A percentile compares a stretch with the other conserved stretches of the same genome.
Conservation (phyloP, 2,888 invertebrate species). For the Nipponacmea schrenckii region DNA sequence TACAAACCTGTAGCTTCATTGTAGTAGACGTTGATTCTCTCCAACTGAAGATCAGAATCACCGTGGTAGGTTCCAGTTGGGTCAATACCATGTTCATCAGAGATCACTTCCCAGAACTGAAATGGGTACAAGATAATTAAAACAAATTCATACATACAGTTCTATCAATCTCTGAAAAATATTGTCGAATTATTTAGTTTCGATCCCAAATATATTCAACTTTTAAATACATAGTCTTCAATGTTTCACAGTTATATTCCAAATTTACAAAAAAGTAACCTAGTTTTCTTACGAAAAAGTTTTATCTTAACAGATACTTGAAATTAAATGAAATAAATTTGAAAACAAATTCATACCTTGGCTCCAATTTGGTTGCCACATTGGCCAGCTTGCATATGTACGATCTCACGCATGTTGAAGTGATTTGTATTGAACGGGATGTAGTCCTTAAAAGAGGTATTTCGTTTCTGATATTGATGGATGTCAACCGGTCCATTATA, state of each 20-base stretch:
- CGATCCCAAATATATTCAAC: no score
- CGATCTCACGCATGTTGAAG: constrained; percentile 32
- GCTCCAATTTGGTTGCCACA: constrained; percentile 44
- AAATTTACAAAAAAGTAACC: no score
- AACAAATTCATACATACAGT: no score
- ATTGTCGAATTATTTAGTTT: no score
- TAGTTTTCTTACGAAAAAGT: no score
- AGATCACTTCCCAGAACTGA: constrained; percentile 3
- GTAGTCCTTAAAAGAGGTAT: no score
- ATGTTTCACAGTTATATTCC: no score
- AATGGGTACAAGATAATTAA: background rate
- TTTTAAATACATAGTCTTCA: no score
- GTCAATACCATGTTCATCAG: constrained; percentile 5
- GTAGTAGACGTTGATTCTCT: constrained; percentile 3
- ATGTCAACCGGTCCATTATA: no score
- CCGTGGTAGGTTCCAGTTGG: constrained; percentile 5
- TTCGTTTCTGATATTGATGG: no score
- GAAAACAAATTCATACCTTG: constrained; percentile 25
- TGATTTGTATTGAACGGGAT: background rate
- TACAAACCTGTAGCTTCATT: background rate
- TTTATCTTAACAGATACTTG: background rate
- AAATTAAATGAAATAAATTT: background rate
- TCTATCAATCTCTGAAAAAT: no score
- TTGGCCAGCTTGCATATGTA: constrained; percentile 43
- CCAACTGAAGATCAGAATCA: constrained; percentile 3